Conservation (phyloP, 2,797 vertebrate genomes). For the Falco novaeseelandiae region DNA sequence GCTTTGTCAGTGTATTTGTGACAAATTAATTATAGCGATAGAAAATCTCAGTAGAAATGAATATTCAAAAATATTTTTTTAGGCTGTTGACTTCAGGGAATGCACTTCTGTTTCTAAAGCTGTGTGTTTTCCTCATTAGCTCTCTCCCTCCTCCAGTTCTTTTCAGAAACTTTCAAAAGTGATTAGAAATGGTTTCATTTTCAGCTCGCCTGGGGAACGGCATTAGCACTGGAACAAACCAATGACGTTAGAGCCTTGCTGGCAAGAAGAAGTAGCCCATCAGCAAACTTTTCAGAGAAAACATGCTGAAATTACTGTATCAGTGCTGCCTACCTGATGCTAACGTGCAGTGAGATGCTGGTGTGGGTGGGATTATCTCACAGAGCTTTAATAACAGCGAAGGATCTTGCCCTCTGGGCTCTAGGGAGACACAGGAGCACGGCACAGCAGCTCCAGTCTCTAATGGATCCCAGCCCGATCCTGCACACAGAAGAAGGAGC, state of each 20-base stretch:
- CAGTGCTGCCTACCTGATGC: background rate
- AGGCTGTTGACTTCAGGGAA: constrained; percentile 42
- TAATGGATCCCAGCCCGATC: background rate
- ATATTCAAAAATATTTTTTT: background rate
- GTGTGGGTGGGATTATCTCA: background rate
- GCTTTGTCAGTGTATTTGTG: constrained; percentile 63
- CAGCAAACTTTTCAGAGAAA: constrained; percentile 23
- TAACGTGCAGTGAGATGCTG: background rate
- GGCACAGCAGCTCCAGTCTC: background rate
- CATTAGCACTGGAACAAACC: constrained; percentile 37
- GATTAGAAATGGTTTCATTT: constrained; percentile 57
- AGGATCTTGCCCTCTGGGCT: background rate
- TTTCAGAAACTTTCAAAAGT: constrained; percentile 34
- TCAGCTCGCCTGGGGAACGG: constrained; percentile 15
- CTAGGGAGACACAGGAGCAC: background rate
- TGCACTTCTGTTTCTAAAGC: background rate
- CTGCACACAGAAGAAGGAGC: background rate
- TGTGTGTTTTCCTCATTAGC: constrained; percentile 34
- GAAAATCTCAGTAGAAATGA: constrained; percentile 34
- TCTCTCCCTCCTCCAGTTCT: background rate
- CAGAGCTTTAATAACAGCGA: background rate
- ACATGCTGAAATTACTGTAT: background rate
- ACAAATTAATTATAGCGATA: constrained; percentile 67
- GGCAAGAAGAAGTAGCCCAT: background rate
- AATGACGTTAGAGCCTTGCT: background rate